Evolutionary conservation across 1,140 invertebrate species (phyloP).

Genomic region (Periplaneta americana): DNA sequence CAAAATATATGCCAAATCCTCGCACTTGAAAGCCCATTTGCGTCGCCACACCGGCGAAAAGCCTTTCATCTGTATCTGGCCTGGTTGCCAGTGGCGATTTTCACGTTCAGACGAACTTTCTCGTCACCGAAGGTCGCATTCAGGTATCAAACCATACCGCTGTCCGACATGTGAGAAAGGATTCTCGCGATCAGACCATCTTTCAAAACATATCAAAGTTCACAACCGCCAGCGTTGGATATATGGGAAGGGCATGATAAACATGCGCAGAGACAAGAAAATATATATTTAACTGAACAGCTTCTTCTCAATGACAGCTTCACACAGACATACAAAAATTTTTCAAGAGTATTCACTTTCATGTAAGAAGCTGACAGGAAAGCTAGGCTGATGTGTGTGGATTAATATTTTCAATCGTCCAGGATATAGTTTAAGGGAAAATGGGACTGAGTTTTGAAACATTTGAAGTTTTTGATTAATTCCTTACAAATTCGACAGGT

Average conservation of each 20-base stretch:
- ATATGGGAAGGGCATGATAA: background rate
- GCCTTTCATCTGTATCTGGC: conserved; percentile 86
- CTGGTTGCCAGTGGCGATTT: conserved; percentile 90
- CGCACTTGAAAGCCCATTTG: conserved; percentile 90
- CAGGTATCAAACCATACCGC: conserved; percentile 79
- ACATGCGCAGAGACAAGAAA: background rate
- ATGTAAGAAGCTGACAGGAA: too few species aligned
- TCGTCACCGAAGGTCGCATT: conserved; percentile 73
- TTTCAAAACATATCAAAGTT: conserved; percentile 84
- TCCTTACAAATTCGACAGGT: too few species aligned
- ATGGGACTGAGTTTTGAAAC: background rate
- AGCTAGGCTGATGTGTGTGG: too few species aligned
- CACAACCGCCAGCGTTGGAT: conserved; percentile 40
- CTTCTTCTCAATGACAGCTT: too few species aligned
- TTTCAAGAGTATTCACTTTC: too few species aligned
- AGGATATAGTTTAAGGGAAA: too few species aligned
- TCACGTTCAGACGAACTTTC: conserved; percentile 90
- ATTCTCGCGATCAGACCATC: conserved; percentile 85
- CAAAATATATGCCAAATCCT: conserved; percentile 87
- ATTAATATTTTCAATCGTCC: too few species aligned
- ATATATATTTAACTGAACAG: too few species aligned
- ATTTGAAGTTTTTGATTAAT: too few species aligned
- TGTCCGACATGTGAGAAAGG: conserved; percentile 78
- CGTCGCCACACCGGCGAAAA: conserved; percentile 92
- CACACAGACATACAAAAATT: background rate